A percentile compares a stretch with the other conserved stretches of the same genome.
Conservation (phyloP, 1,140 invertebrate genomes). For the Lepidurus packardi region DNA sequence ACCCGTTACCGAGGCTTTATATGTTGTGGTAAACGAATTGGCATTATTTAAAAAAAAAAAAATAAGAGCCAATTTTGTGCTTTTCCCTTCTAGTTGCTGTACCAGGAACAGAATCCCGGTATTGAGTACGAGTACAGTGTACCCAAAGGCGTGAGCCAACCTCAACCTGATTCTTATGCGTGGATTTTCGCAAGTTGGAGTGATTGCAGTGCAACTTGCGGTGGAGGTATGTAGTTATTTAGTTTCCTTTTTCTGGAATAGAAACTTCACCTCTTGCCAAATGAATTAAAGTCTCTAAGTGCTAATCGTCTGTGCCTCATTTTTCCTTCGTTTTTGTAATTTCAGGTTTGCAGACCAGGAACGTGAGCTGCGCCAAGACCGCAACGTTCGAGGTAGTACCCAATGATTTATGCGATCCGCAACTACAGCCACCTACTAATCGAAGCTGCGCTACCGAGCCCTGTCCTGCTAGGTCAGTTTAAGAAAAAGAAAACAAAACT, state of each 20-base stretch:
- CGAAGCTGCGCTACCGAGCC: conserved; percentile 67
- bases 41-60: background rate
- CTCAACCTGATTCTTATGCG: conserved; percentile 58
- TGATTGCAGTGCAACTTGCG: conserved; percentile 73
- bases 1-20: conserved; percentile 79
- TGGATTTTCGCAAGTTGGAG: conserved; percentile 76
- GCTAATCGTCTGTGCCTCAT: background rate
- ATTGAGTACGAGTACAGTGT: conserved; percentile 88
- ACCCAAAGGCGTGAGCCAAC: conserved; percentile 61
- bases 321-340: conserved; percentile 22
- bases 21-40: conserved; percentile 64
- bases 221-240: conserved; percentile 60
- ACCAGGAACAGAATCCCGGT: conserved; percentile 78
- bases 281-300: background rate
- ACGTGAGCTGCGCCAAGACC: conserved; percentile 47
- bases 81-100: conserved; percentile 60
- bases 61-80: no score
- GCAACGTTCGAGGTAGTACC: conserved; percentile 60
- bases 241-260: no score
- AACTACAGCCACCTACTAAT: conserved; percentile 58
- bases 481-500: no score
- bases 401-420: conserved; percentile 68
- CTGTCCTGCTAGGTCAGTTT: conserved; percentile 59
- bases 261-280: background rate
- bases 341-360: conserved; percentile 63